Base-by-base conservation (phyloP, 2,113 vertebrate genomes). In the Limnothrissa miodon region DNA sequence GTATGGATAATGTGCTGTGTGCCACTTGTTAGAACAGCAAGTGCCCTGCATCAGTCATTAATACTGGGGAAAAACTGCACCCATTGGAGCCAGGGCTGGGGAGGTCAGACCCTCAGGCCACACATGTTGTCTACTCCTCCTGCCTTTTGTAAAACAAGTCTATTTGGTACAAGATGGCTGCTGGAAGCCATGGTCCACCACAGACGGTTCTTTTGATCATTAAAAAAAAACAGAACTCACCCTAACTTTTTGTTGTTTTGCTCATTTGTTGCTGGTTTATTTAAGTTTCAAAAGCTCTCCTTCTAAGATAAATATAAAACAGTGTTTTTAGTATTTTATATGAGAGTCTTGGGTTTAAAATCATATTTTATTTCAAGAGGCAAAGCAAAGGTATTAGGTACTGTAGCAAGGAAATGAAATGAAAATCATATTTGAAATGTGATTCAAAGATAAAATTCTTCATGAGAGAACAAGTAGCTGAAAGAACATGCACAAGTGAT, bases 101-200 rank as follows among this genome's bases (percentile, higher is more conserved):
- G 66, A 36, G 66, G 66, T 74, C 1, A 11, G 66, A 74, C 66
- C 36, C 29, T 74, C 66, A 39, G 66, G 66, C 66, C 66, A 74
- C 66, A 74, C 29, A 33, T 74, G 66, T 74, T 74, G 66, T 74
- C 66, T 36, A 5, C 29, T 33, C 66, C 66, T 74, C 29, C 66
- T 74, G 29, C 66, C 66, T 74, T 74, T 74, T 74, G 66, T 74
- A 74, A n/a, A 74, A 74, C 66, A 74, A 74, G 29, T 74, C 66
- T 74, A 74, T 74, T 74, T 74, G 66, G 66, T 74, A 74, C 66
- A 74, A 74, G 33, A 74, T 74, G 66, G 66, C 66, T 74, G 66
- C 66, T 74, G 66, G 66, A 74, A 33, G 66, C 66, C 66, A 36
- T 74, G 66, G 66, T 33, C 66, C 66, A 39, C 66, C 15, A 36